These are phyloP conservation scores for Calliphora vicina DNA, from an alignment of 1,140 invertebrate genomes.

Conservation along the genomic window DNA sequence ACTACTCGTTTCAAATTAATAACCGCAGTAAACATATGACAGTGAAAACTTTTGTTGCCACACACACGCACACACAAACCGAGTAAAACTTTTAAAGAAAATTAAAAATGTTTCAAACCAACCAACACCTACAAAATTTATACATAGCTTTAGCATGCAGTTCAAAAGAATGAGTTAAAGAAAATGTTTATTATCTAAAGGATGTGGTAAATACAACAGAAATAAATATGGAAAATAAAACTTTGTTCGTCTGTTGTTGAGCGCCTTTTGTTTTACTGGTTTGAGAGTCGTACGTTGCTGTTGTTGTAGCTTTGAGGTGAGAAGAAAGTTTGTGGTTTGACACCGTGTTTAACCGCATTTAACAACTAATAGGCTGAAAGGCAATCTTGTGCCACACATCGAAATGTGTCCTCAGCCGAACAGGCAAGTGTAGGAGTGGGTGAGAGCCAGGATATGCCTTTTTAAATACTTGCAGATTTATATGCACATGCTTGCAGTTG, in stretches of 20 bases:
- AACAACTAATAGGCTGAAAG: conserved; percentile 28
- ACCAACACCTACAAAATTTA: background rate
- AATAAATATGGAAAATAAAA: background rate
- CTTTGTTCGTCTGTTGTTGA: background rate
- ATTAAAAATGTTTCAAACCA: background rate
- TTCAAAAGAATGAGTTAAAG: background rate
- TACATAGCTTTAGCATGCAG: background rate
- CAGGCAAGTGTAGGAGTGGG: background rate
- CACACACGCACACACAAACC: background rate
- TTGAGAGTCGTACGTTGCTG: no score
- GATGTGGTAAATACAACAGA: background rate
- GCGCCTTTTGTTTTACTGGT: no score
- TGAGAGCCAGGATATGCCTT: background rate
- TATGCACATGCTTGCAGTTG: background rate
- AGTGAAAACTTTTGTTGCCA: background rate
- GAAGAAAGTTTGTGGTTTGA: conserved; percentile 28
- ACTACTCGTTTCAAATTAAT: background rate
- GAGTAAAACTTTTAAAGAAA: background rate
- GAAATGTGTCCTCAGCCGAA: background rate
- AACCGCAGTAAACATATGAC: background rate
- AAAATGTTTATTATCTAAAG: background rate
- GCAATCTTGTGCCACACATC: background rate
- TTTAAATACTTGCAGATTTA: background rate
- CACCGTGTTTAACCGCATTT: conserved; percentile 26
- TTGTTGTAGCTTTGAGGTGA: background rate